Percentiles rank a stretch among this genome's conserved stretches.
Conservation (phyloP, 2,888 invertebrate genomes). For the Abrostola triplasia region DNA sequence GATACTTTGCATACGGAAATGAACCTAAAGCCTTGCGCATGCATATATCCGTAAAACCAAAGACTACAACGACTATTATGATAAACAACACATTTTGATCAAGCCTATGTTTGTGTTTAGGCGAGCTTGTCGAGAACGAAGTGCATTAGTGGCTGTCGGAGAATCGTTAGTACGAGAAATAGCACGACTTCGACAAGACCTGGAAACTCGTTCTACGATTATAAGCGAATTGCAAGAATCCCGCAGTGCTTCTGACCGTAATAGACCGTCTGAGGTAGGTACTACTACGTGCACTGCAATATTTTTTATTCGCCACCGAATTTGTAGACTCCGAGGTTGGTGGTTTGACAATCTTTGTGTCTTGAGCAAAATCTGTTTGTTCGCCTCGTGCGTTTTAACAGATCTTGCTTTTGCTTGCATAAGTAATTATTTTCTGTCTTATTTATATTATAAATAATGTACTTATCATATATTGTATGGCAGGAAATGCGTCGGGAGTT, state of each 20-base stretch:
- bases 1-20: no score
- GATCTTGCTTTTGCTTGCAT: no score
- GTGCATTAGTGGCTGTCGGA: constrained; percentile 73
- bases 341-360: no score
- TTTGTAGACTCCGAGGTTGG: no score
- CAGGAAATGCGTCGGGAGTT: constrained; percentile 74
- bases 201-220: constrained; percentile 63
- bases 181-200: constrained; percentile 74
- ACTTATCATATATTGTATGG: background rate
- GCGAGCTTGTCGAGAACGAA: constrained; percentile 73
- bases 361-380: no score
- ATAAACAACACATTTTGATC: no score
- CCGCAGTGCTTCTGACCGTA: constrained; percentile 62
- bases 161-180: constrained; percentile 80
- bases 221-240: constrained; percentile 65
- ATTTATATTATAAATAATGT: background rate
- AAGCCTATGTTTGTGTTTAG: constrained; percentile 52
- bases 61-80: no score
- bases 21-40: no score
- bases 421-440: no score
- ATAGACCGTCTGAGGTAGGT: constrained; percentile 69
- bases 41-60: no score
- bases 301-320: no score
- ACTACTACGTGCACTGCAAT: background rate
- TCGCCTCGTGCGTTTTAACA: no score